A percentile compares a stretch with the other conserved stretches of the same genome.
Conservation (phyloP, 2,888 invertebrate species). For the Eurytoma adleriae region DNA sequence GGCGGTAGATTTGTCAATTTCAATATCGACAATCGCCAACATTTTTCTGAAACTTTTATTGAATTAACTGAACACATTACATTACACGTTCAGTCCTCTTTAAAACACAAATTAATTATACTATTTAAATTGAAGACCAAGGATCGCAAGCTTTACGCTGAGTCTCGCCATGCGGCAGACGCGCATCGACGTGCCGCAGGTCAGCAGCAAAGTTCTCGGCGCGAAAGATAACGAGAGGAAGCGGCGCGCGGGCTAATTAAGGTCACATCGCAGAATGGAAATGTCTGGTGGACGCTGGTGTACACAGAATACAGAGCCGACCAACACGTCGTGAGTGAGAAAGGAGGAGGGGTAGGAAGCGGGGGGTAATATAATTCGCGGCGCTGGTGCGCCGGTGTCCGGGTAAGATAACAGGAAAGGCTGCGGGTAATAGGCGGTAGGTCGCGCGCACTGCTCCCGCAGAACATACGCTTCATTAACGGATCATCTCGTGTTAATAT, state of each 20-base stretch:
- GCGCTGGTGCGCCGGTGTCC: conserved; percentile 67
- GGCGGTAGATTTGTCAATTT: no score
- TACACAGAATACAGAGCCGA: not conserved
- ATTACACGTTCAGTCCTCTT: no score
- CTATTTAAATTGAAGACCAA: no score
- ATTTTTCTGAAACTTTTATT: no score
- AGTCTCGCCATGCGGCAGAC: no score
- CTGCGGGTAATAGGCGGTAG: conserved; percentile 74
- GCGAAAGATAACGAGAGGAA: conserved; percentile 8
- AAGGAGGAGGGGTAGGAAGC: conserved; percentile 1
- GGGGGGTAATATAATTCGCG: conserved; percentile 70
- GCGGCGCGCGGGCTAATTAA: conserved; percentile 51
- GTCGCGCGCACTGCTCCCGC: conserved; percentile 62
- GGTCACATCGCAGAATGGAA: conserved; percentile 61
- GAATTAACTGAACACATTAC: no score
- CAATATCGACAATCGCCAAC: no score
- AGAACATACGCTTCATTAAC: conserved; percentile 76
- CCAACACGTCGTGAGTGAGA: not conserved
- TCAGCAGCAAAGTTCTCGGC: not conserved
- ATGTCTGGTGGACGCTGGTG: conserved; percentile 59
- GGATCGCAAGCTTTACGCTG: no score
- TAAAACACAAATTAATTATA: no score
- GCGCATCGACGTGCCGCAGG: no score
- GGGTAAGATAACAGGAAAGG: conserved; percentile 75
- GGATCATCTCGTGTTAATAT: conserved; percentile 77